A percentile compares a stretch with the other conserved stretches of the same genome.
Conservation (phyloP, 2,113 vertebrate species). For the Cricetomys ansorgei region DNA sequence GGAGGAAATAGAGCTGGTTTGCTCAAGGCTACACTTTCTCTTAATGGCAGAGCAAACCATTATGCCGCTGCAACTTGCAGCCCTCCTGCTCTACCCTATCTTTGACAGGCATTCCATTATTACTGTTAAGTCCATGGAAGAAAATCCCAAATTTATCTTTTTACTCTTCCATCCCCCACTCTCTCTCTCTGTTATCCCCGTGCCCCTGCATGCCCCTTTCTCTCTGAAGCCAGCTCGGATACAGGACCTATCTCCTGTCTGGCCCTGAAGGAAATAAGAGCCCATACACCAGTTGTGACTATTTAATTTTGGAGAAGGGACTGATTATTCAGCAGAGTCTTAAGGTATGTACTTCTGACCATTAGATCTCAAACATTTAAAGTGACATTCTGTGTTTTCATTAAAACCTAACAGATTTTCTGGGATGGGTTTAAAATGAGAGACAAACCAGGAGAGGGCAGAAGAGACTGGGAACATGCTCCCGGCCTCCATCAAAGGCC, state of each 20-base stretch:
- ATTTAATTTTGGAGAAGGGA: neutral
- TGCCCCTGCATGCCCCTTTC: neutral
- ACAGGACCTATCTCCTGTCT: neutral
- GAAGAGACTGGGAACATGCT: neutral
- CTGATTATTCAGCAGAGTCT: neutral
- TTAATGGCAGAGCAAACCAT: neutral
- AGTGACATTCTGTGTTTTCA: neutral
- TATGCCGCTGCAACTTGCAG: neutral
- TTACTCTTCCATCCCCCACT: neutral
- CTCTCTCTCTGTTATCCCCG: neutral
- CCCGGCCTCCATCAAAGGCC: neutral
- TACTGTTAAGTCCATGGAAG: neutral
- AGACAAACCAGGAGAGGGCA: neutral
- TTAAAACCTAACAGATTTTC: conserved; percentile 9
- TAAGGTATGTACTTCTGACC: neutral
- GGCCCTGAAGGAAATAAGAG: neutral
- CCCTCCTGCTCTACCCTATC: too few species aligned
- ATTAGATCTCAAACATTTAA: neutral
- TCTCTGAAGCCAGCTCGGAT: neutral
- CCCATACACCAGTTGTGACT: neutral
- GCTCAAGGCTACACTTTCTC: neutral
- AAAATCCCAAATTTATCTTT: neutral
- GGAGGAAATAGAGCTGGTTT: neutral
- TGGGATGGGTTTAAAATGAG: neutral
- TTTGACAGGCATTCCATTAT: neutral